A percentile compares a stretch with the other conserved stretches of the same genome.
Conservation (phyloP, 2,113 vertebrate species). For the Halcyon senegalensis region DNA sequence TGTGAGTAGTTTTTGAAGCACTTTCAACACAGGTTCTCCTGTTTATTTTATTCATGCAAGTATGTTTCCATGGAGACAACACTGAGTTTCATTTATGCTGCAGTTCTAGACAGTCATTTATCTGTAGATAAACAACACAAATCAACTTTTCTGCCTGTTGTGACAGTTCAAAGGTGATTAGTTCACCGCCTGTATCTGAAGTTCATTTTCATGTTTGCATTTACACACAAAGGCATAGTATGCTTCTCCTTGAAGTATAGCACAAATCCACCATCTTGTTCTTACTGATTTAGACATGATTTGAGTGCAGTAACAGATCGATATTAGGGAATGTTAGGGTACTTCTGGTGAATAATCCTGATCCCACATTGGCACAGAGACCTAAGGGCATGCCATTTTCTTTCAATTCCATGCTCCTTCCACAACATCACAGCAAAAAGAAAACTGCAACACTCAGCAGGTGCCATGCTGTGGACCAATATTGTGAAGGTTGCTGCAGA, state of each 20-base stretch:
- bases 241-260: background rate
- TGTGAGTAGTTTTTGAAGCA: conserved; percentile 22
- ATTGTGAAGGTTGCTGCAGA: background rate
- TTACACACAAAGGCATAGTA: background rate
- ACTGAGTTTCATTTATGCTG: background rate
- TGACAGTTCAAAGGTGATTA: background rate
- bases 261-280: background rate
- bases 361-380: background rate
- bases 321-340: background rate
- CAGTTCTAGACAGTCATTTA: conserved; percentile 8
- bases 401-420: background rate
- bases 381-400: background rate
- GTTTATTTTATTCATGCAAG: conserved; percentile 33
- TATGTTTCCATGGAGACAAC: conserved; percentile 42
- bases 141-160: conserved; percentile 40
- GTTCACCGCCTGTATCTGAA: background rate
- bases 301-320: background rate
- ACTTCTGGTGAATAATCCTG: background rate
- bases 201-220: background rate
- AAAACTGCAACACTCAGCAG: background rate
- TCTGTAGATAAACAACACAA: background rate
- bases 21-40: background rate
- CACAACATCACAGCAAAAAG: background rate
- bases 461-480: background rate
- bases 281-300: background rate